Conservation (phyloP, 2,113 vertebrate genomes). For the Jaculus jaculus region DNA sequence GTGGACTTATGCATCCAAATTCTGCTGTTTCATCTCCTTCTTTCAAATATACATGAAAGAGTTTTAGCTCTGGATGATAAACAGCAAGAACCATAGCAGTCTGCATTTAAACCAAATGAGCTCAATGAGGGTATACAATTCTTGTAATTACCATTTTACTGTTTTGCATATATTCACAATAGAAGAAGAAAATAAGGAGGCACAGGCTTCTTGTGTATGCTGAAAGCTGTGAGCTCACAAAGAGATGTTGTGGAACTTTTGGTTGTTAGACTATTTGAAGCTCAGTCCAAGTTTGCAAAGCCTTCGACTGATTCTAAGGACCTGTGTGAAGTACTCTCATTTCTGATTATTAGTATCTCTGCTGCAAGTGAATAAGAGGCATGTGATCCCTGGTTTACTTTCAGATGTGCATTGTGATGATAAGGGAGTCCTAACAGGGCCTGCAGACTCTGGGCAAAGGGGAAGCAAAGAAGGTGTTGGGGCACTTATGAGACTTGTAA, state of each 20-base stretch:
- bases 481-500: neutral
- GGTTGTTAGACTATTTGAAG: neutral
- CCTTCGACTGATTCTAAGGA: neutral
- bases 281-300: neutral
- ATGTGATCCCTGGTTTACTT: neutral
- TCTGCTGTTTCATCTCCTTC: constrained; percentile 62
- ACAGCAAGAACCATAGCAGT: constrained; percentile 34
- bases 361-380: neutral
- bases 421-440: neutral
- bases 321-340: neutral
- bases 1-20: constrained; percentile 27
- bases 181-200: constrained; percentile 47
- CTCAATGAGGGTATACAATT: constrained; percentile 40
- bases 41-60: constrained; percentile 47
- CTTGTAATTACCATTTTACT: constrained; percentile 63
- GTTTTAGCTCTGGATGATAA: constrained; percentile 66
- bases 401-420: neutral
- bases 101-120: constrained; percentile 55
- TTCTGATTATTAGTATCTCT: neutral
- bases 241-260: neutral
- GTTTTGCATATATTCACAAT: constrained; percentile 51
- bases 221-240: neutral
- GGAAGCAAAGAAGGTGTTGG: accelerated
- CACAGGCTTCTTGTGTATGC: neutral
- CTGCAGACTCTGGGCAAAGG: neutral